These are phyloP conservation scores for Mus caroli DNA, from an alignment of 2,797 vertebrate genomes.

Conservation along the genomic window DNA sequence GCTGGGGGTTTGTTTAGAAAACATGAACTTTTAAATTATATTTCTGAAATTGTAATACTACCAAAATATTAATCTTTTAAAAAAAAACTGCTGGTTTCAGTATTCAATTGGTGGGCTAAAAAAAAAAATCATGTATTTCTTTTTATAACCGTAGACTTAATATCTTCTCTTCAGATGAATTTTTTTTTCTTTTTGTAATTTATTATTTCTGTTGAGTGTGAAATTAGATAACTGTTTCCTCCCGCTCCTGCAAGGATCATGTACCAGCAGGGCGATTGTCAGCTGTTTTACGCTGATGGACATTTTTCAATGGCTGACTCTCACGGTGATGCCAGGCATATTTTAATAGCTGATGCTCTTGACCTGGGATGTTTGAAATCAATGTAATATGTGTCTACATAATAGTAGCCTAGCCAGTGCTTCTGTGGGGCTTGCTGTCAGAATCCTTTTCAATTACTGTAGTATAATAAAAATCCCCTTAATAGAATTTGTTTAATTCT, in stretches of 20 bases:
- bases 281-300: constrained; percentile 49
- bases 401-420: not conserved
- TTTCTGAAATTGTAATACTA: not conserved
- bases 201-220: constrained; percentile 54
- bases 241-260: not conserved
- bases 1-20: not conserved
- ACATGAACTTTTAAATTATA: not conserved
- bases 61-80: not conserved
- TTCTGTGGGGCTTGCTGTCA: not conserved
- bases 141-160: constrained; percentile 23
- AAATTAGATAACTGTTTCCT: not conserved
- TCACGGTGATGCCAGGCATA: not conserved
- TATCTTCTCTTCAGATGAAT: constrained; percentile 26
- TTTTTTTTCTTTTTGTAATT: constrained; percentile 13
- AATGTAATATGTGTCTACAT: not conserved
- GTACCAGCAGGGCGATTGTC: constrained; percentile 33
- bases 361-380: constrained; percentile 67
- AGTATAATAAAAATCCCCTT: constrained; percentile 39
- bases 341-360: constrained; percentile 71
- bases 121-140: constrained; percentile 56
- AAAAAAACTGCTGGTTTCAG: not conserved
- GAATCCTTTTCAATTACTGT: constrained; percentile 12
- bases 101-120: not conserved
- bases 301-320: constrained; percentile 27
- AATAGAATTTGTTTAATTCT: constrained; percentile 58